phyloP scores from a whole-genome alignment of 2,888 invertebrate species.

The Stenchaetothrips biformis region DNA sequence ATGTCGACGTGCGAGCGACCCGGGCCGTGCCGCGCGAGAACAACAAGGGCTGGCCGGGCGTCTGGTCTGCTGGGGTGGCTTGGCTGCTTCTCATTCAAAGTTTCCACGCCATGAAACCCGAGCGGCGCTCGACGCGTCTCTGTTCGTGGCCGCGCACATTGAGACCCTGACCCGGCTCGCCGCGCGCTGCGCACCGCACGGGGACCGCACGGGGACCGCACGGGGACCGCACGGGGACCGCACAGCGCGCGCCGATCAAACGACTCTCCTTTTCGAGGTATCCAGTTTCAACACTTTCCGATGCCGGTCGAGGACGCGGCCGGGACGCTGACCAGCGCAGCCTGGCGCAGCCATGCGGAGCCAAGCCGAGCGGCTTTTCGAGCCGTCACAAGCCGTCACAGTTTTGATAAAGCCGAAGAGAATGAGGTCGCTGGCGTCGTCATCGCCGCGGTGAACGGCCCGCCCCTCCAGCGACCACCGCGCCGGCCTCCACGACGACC shows the following conservation, averaged over 20 bases:
- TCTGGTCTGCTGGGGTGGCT: background rate
- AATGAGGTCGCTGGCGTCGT: too few species aligned
- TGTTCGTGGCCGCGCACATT: background rate
- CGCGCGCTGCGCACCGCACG: background rate
- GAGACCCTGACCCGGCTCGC: background rate
- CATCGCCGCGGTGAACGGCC: too few species aligned
- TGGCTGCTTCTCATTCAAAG: background rate
- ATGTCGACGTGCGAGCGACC: background rate
- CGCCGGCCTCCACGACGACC: too few species aligned
- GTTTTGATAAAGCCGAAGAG: too few species aligned
- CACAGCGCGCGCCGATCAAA: background rate
- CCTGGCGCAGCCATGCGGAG: too few species aligned
- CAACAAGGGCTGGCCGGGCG: background rate
- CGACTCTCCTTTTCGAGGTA: background rate
- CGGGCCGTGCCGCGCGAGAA: background rate
- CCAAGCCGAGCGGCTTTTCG: too few species aligned
- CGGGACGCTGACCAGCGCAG: too few species aligned
- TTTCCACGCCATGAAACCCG: conserved; percentile 4
- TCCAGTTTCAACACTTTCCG: background rate
- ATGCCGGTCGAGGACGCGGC: background rate
- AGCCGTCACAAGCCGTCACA: too few species aligned
- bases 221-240: background rate
- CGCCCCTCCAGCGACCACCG: too few species aligned
- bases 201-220: too few species aligned
- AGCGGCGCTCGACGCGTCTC: background rate